These are phyloP conservation scores for Nothocercus nigrocapillus DNA, from an alignment of 2,113 vertebrate species.

Conservation along the genomic window DNA sequence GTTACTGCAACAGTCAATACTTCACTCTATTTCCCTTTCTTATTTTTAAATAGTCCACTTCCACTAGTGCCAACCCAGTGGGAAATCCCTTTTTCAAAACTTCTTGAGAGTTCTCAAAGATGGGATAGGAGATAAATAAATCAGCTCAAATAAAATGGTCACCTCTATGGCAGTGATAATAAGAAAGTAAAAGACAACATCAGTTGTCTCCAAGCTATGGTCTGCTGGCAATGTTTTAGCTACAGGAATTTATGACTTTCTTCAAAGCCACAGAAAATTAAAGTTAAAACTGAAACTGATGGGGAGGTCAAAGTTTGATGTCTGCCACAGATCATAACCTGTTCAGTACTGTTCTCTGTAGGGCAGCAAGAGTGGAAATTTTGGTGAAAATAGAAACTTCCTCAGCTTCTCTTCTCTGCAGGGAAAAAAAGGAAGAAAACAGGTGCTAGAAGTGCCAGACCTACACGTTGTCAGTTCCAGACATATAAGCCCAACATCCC, in stretches of 20 bases:
- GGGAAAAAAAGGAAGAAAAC: background rate
- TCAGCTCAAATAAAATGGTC: background rate
- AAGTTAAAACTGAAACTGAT: background rate
- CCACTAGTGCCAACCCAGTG: background rate
- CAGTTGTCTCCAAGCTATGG: fast-evolving
- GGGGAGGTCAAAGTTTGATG: background rate
- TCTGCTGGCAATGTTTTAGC: background rate
- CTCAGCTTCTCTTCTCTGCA: background rate
- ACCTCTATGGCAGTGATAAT: background rate
- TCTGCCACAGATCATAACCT: background rate
- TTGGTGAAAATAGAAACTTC: background rate
- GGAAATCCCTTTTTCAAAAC: background rate
- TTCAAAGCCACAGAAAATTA: background rate
- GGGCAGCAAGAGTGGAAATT: background rate
- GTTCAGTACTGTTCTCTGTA: background rate
- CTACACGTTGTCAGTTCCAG: background rate
- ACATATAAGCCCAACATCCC: background rate
- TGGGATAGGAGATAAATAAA: background rate
- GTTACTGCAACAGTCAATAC: background rate
- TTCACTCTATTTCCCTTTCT: background rate
- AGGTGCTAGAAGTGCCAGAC: background rate
- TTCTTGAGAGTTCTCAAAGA: background rate
- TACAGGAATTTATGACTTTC: background rate
- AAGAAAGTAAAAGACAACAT: background rate
- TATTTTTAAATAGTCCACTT: background rate